A percentile compares a stretch with the other conserved stretches of the same genome.
phyloP scores from a whole-genome alignment of 2,113 vertebrate genomes.

The Heteronetta atricapilla region DNA sequence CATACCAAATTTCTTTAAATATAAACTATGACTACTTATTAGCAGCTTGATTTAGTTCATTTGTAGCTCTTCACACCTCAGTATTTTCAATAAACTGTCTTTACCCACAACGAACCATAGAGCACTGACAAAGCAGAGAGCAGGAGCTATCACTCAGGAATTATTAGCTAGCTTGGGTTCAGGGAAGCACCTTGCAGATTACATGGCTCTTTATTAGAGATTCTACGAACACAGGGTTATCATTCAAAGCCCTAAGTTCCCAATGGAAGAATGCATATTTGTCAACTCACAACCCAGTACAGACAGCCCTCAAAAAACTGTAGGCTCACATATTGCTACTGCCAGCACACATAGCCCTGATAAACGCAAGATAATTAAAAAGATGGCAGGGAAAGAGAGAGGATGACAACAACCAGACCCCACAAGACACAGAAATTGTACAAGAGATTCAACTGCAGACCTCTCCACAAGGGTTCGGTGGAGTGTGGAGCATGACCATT shows the following conservation, averaged over 20 bases:
- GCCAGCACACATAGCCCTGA: background rate
- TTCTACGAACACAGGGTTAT: slow-evolving; percentile 9
- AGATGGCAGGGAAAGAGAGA: background rate
- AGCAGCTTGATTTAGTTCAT: slow-evolving; percentile 6
- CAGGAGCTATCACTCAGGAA: background rate
- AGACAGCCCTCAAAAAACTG: background rate
- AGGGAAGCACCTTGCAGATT: background rate
- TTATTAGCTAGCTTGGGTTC: background rate
- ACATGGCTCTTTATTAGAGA: background rate
- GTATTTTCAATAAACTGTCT: slow-evolving; percentile 27
- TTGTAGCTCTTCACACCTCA: background rate
- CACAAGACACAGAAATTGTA: background rate
- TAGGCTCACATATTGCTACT: background rate
- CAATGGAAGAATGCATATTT: background rate
- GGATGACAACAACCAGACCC: background rate
- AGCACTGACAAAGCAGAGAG: background rate
- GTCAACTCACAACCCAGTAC: background rate
- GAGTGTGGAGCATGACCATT: background rate
- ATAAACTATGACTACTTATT: background rate
- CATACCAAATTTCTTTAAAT: background rate
- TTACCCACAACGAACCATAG: background rate
- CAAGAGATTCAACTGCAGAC: background rate
- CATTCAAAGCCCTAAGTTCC: background rate
- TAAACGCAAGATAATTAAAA: background rate
- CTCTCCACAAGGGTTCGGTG: background rate